Evolutionary conservation across 2,797 vertebrate genomes (phyloP), one percentile per base, ranked within the genome.

Genomic region (Lophotriccus pileatus): DNA sequence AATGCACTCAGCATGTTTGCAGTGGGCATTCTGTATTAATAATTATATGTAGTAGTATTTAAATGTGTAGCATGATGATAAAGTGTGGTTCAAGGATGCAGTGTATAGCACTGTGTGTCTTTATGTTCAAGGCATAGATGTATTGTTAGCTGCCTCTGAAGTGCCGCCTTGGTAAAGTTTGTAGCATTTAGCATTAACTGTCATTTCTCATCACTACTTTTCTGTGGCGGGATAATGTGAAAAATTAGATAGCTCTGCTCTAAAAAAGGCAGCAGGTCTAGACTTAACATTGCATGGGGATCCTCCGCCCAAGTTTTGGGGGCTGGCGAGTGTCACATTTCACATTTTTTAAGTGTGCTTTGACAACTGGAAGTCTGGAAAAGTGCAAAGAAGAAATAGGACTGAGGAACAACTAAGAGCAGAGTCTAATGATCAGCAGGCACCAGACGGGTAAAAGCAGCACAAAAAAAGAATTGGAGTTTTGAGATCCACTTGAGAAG

Each of bases 231-330:
- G 44, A 70, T 84, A 94, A 87, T 67, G 70, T 75, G 68, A 95
- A 93, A 94, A 93, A 86, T 73, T 63, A 81, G 70, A 79, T 50
- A 78, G 28, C 55, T 95, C 81, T 87, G 74, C 86, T 93, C 91
- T 95, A 87, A 94, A 94, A 89, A 90, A 83, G 90, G 81, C 75
- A 90, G 30, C 77, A 74, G n/a, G 70, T 93, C 92, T 92, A 95
- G 87, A 94, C 83, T 94, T 76, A 93, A 77, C 25, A 34, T 53
- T 90, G 56, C 74, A 84, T 12, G 32, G 70, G 56, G 85, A 90
- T 91, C 74, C n/a, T 90, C 77, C 0, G 0, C 49, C 25, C 10
- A 3, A 59, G 60, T 91, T 94, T 94, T 77, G 72, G 44, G 80
- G 50, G 44, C 30, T 92, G 73, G 20, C 58, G 50, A 77, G 78